Base-by-base conservation (phyloP, 2,113 vertebrate genomes). In the Caretta caretta region DNA sequence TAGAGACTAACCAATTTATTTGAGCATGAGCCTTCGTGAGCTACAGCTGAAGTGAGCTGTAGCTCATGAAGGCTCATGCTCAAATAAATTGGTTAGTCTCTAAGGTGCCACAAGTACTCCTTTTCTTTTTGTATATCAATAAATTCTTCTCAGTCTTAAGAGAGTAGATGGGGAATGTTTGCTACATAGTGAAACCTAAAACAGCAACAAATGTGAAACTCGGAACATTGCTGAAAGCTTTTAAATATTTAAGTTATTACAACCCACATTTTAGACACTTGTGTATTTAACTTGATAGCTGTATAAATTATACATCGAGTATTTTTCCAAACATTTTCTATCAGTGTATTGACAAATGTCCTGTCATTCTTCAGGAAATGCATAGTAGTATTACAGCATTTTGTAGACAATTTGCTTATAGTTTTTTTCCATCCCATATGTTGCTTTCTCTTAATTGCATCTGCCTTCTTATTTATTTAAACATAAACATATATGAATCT, bases 391-490 rank as follows among this genome's bases (percentile, higher is more conserved):
- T 76, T 78, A 59, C 85, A 97, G 56, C 24, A 49, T 94, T 98
- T 91, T 96, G 72, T 84, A 97, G 72, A 94, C 82, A 86, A 87
- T 96, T 98, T 94, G 38, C 59, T 92, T 96, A 17, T 88, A 91
- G 75, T 86, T 84, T 35, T 93, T 96, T 92, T 93, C n/a, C 87
- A 93, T 91, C 65, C 86, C 72, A 87, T 96, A 92, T 95, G 85
- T 94, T 96, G 49, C 80, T 95, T 94, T 97, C 87, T 95, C 29
- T 95, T 95, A 80, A 90, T 87, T 75, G 29, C 46, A 94, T 75
- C 83, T 97, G 83, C 83, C 69, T 96, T 97, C 97, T 97, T 95
- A 97, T 96, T 97, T 98, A 93, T 96, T 97, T 96, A 97, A 97
- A 92, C 48, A 92, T 54, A 96, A 96, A 96, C 91, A 96, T 84